A percentile compares a stretch with the other conserved stretches of the same genome.
Conservation (phyloP, 1,140 invertebrate species). For the Neocloeon triangulifer region DNA sequence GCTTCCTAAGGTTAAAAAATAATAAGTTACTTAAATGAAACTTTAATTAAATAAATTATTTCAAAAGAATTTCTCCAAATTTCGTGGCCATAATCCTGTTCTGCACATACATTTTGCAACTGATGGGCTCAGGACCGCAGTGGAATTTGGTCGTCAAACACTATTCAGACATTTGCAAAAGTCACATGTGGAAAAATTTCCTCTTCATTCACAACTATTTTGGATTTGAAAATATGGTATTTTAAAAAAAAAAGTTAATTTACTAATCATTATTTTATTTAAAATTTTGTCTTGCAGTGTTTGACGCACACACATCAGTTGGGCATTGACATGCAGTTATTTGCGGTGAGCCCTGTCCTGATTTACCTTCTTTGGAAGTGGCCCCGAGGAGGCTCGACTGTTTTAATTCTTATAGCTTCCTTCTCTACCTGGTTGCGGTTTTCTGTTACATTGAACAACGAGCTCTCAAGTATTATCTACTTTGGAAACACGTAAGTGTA, state of each 20-base stretch:
- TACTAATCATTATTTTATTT: not conserved
- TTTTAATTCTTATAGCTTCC: slow-evolving; percentile 23
- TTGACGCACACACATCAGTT: slow-evolving; percentile 43
- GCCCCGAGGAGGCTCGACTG: slow-evolving; percentile 25
- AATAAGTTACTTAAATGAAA: not conserved
- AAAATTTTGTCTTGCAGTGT: slow-evolving; percentile 23
- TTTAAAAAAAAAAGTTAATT: not conserved
- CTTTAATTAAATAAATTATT: slow-evolving; percentile 10
- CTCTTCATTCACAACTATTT: slow-evolving; percentile 36
- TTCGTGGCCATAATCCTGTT: slow-evolving; percentile 33
- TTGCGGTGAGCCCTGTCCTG: slow-evolving; percentile 39
- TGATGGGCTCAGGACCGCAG: slow-evolving; percentile 29
- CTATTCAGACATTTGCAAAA: slow-evolving; percentile 30
- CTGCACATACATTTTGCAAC: slow-evolving; percentile 35
- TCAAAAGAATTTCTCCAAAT: slow-evolving; percentile 30
- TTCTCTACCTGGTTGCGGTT: slow-evolving; percentile 37
- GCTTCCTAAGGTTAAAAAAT: not conserved
- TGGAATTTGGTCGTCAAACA: slow-evolving; percentile 34
- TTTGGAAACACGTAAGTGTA: slow-evolving; percentile 49
- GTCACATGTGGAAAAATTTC: slow-evolving; percentile 34
- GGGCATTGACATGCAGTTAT: slow-evolving; percentile 62
- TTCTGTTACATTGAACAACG: slow-evolving; percentile 32
- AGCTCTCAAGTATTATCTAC: slow-evolving; percentile 45
- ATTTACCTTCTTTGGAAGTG: slow-evolving; percentile 39
- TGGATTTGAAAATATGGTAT: slow-evolving; percentile 34